Percentiles rank a stretch among this genome's conserved stretches.
These are phyloP conservation scores for Pseudomyrmex flavicornis DNA, from an alignment of 1,140 invertebrate species.

Conservation along the genomic window DNA sequence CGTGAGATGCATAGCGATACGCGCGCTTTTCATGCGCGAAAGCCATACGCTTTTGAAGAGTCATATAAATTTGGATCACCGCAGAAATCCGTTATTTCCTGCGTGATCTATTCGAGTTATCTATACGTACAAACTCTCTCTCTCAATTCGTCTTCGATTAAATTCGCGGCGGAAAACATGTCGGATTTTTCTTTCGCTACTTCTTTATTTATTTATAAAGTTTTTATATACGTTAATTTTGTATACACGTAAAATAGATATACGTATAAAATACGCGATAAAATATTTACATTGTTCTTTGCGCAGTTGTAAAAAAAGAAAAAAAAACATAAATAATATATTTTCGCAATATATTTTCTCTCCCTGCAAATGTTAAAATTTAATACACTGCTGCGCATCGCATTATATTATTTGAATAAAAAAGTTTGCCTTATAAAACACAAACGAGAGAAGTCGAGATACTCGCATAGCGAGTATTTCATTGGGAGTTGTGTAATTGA, in stretches of 20 bases:
- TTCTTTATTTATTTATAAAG: background rate
- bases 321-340: no score
- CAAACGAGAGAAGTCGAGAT: background rate
- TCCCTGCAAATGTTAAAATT: no score
- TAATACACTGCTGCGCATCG: no score
- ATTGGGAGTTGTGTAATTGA: slow-evolving; percentile 16
- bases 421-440: background rate
- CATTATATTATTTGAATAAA: slow-evolving; percentile 1
- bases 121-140: slow-evolving; percentile 14
- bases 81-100: slow-evolving; percentile 53
- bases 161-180: background rate
- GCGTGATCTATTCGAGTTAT: slow-evolving; percentile 49
- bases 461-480: slow-evolving; percentile 3
- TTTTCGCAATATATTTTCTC: no score
- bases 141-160: slow-evolving; percentile 29
- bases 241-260: background rate
- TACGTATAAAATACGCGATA: background rate
- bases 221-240: no score
- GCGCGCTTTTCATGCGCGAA: slow-evolving; percentile 34
- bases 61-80: slow-evolving; percentile 57
- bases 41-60: slow-evolving; percentile 44
- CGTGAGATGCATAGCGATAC: slow-evolving; percentile 55
- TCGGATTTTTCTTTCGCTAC: background rate
- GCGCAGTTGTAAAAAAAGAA: no score
- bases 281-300: background rate